A percentile compares a stretch with the other conserved stretches of the same genome.
Conservation (phyloP, 2,113 vertebrate species). For the Poecile atricapillus region DNA sequence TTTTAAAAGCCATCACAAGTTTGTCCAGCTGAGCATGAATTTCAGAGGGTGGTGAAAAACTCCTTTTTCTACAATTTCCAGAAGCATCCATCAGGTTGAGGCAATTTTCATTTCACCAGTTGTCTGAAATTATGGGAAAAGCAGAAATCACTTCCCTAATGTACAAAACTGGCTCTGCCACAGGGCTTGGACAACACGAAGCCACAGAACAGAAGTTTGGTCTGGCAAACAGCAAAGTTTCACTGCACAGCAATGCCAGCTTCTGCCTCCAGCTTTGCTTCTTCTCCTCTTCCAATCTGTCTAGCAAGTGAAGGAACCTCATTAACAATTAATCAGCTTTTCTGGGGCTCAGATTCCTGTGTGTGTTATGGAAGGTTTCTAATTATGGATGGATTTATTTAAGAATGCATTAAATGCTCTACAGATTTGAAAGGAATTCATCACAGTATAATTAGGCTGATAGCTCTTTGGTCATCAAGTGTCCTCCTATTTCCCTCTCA, state of each 20-base stretch:
- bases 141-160: background rate
- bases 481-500: background rate
- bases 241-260: background rate
- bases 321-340: slow-evolving; percentile 40
- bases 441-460: slow-evolving; percentile 39
- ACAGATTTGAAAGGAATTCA: slow-evolving; percentile 42
- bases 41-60: background rate
- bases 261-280: background rate
- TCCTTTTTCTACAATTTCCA: background rate
- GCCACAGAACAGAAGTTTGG: background rate
- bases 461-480: slow-evolving; percentile 26
- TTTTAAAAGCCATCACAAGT: background rate
- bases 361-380: slow-evolving; percentile 18
- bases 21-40: background rate
- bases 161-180: background rate
- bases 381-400: slow-evolving; percentile 43
- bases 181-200: background rate
- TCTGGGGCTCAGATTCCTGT: background rate
- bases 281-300: background rate
- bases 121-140: background rate
- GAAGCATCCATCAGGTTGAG: background rate
- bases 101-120: background rate
- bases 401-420: slow-evolving; percentile 26
- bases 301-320: background rate
- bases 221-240: background rate